phyloP scores from a whole-genome alignment of 2,797 vertebrate species.

The Cygnus olor region DNA sequence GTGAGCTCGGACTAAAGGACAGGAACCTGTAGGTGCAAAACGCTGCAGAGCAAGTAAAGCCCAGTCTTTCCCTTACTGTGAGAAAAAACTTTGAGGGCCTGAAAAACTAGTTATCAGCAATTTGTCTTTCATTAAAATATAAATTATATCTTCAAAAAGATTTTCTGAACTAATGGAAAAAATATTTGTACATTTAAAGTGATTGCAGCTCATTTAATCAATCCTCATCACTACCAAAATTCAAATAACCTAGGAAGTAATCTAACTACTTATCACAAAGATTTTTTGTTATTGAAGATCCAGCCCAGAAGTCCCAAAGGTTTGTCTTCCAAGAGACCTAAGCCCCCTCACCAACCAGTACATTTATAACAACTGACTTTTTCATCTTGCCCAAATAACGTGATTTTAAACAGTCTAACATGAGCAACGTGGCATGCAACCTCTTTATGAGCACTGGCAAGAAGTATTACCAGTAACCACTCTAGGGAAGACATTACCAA shows the following conservation, averaged over 20 bases:
- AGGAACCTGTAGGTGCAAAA: background rate
- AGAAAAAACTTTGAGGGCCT: background rate
- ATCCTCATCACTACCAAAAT: background rate
- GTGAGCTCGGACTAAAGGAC: background rate
- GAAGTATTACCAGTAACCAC: background rate
- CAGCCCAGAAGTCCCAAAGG: background rate
- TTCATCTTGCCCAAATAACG: background rate
- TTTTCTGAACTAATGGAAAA: background rate
- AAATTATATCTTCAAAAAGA: background rate
- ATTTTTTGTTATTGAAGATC: background rate
- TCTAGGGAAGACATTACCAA: background rate
- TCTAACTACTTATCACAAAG: background rate
- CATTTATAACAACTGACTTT: background rate
- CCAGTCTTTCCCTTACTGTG: background rate
- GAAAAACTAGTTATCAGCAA: background rate
- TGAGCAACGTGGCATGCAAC: background rate
- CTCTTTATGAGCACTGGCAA: background rate
- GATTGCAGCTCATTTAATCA: background rate
- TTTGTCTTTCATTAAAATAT: background rate
- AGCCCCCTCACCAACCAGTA: background rate
- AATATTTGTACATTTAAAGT: background rate
- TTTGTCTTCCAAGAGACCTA: background rate
- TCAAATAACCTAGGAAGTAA: background rate
- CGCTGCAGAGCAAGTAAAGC: background rate
- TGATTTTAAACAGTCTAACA: background rate